Evolutionary conservation across 2,797 vertebrate genomes (phyloP), one percentile per base, ranked within the genome.

Genomic region (Poeciliopsis gracilis): DNA sequence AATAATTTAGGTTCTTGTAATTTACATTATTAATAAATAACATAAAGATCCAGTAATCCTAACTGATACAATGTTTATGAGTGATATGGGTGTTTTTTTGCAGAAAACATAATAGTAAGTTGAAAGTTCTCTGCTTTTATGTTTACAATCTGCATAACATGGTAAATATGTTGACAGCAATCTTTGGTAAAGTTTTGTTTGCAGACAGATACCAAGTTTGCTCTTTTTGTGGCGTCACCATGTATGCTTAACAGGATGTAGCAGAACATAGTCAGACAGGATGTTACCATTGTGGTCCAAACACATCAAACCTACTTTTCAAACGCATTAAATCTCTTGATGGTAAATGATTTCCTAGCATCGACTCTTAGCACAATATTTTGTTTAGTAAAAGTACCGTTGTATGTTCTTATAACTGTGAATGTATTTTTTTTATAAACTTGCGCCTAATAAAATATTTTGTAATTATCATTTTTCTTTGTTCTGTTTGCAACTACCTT

Each of bases 251-350:
- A 81, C 93, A 90, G 90, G 91, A 92, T 91, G 16, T 43, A 77
- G 53, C 92, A 85, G 84, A 90, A 90, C 89, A 15, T 46, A 79
- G 77, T 77, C 73, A 78, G 72, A 87, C 92, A 92, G 93, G 93
- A 95, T 95, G 93, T 92, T 90, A 92, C 88, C 86, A 79, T n/a
- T 84, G 85, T 15, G 43, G 71, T 85, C 83, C 77, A 57, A 9
- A n/a, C 38, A 63, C 73, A 76, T n/a, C n/a, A 75, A 43, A 80
- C 41, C 23, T 72, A 12, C 73, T 82, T 84, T 83, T 78, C 4
- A 78, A 20, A 76, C 7, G 1, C 0, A 1, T 55, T 36, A 3
- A 73, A 23, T 72, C 30, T 20, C 4, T 3, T 55, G 47, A 76
- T 47, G n/a, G 47, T 5, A 53, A 59, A 47, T 51, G 4, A 6